Conservation (phyloP, 2,113 vertebrate genomes). For the rabbit (Oryctolagus cuniculus) region mOryCun1.1 NC_091432.1:3528001-3528500, state of each 20-base stretch:
- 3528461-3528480: neutral
- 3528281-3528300: rapidly evolving
- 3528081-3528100: slow-evolving; percentile 91
- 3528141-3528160: slow-evolving; percentile 82
- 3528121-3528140: slow-evolving; percentile 81
- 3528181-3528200: too few species aligned
- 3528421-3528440: too few species aligned
- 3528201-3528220: rapidly evolving
- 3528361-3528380: too few species aligned
- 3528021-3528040: rapidly evolving
- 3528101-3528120: slow-evolving; percentile 90
- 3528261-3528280: too few species aligned
- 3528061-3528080: slow-evolving; percentile 90
- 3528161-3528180: neutral
- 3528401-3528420: rapidly evolving
- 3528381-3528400: too few species aligned
- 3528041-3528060: slow-evolving; percentile 55
- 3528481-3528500: slow-evolving; percentile 76
- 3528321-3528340: rapidly evolving
- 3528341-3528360: neutral
- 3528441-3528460: neutral
- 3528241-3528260: neutral
- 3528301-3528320: neutral
- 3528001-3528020: too few species aligned
- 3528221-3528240: neutral